phyloP scores from a whole-genome alignment of 1,140 invertebrate species.

The Aphis craccivora region DNA sequence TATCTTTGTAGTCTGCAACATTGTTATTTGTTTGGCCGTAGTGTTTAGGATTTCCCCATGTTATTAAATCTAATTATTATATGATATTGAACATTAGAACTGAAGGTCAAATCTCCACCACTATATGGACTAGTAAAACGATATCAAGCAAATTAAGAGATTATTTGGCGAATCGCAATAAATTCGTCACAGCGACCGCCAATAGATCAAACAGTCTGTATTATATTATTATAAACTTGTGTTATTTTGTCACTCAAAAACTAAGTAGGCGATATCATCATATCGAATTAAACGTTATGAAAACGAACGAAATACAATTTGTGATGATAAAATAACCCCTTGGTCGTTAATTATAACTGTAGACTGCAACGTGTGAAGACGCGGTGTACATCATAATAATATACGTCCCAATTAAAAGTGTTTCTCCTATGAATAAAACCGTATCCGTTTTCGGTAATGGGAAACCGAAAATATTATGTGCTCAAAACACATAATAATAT shows the following conservation, averaged over 20 bases:
- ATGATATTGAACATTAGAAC: not conserved
- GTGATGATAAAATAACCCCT: not conserved
- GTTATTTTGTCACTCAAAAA: not conserved
- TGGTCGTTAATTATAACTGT: conserved; percentile 1
- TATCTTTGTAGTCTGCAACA: not conserved
- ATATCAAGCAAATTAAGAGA: not conserved
- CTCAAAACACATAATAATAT: not conserved
- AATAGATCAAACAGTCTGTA: too few species aligned
- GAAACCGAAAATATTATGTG: not conserved
- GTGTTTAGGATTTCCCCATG: not conserved
- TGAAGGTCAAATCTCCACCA: not conserved
- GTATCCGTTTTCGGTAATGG: conserved; percentile 13
- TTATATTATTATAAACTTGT: too few species aligned
- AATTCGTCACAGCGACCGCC: not conserved
- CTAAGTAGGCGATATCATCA: not conserved
- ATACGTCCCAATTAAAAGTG: conserved; percentile 6
- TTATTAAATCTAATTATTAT: not conserved
- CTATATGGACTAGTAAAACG: too few species aligned
- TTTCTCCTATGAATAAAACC: not conserved
- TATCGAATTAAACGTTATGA: not conserved
- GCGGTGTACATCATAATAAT: not conserved
- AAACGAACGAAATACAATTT: not conserved
- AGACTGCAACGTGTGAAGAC: not conserved
- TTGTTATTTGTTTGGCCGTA: not conserved
- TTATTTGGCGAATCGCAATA: not conserved